Percentiles rank a stretch among this genome's conserved stretches.
These are phyloP conservation scores for Drosophila pseudotakahashii DNA, from an alignment of 2,888 invertebrate species.

Conservation along the genomic window DNA sequence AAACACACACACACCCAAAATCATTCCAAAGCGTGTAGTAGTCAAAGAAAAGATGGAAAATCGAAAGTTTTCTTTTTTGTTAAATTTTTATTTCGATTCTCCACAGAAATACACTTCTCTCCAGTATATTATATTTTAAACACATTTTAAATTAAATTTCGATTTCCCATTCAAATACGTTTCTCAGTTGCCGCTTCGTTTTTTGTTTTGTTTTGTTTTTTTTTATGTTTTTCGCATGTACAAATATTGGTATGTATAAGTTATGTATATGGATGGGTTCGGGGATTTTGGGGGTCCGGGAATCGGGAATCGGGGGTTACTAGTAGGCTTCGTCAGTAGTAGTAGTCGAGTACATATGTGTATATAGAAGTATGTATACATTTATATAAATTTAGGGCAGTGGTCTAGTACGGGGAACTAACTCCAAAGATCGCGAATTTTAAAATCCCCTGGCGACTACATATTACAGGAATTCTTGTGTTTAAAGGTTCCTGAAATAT, in stretches of 20 bases:
- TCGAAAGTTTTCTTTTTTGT: conserved; percentile 24
- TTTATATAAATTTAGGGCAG: conserved; percentile 45
- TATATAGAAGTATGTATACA: conserved; percentile 55
- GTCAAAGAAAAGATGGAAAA: neutral
- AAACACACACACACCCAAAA: neutral
- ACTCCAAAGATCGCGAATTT: neutral
- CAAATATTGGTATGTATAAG: conserved; percentile 75
- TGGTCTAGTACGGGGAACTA: neutral
- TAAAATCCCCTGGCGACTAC: too few species aligned
- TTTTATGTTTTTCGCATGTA: conserved; percentile 55
- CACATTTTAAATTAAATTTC: conserved; percentile 63
- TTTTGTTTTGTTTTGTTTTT: conserved; percentile 15
- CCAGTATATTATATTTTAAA: conserved; percentile 60
- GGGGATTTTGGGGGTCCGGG: neutral
- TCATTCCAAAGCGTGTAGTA: neutral
- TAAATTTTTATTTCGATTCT: conserved; percentile 73
- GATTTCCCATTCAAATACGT: conserved; percentile 23
- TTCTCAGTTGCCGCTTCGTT: conserved; percentile 1
- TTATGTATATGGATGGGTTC: conserved; percentile 41
- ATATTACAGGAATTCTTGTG: too few species aligned
- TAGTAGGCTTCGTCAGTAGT: conserved; percentile 49
- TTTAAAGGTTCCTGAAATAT: too few species aligned
- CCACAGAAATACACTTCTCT: conserved; percentile 66
- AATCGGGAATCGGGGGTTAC: conserved; percentile 8
- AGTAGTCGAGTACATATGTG: conserved; percentile 58